Percentiles rank a stretch among this genome's conserved stretches.
Evolutionary conservation across 1,140 invertebrate genomes (phyloP).

Genomic region (Popillia japonica): DNA sequence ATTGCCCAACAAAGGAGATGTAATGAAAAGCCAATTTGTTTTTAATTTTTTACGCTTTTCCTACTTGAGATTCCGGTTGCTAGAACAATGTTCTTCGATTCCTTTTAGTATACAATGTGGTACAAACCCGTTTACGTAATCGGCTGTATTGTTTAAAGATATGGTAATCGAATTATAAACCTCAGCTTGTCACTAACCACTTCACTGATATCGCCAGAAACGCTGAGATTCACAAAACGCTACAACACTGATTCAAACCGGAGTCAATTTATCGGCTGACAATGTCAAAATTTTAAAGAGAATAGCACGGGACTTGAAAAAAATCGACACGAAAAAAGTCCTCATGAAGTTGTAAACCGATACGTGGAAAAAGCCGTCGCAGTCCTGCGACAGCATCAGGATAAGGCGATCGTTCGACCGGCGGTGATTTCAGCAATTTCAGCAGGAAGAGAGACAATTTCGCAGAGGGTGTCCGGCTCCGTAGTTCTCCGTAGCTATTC

Average conservation of each 20-base stretch:
- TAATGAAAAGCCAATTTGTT: no score
- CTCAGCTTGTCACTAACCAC: background rate
- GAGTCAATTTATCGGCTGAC: slow-evolving; percentile 13
- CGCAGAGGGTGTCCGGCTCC: background rate
- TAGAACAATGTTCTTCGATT: no score
- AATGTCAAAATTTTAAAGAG: slow-evolving; percentile 25
- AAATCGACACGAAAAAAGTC: background rate
- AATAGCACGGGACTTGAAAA: background rate
- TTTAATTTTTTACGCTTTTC: no score
- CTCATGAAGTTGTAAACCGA: slow-evolving; percentile 19
- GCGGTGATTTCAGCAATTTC: background rate
- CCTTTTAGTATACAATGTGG: no score
- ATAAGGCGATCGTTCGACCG: background rate
- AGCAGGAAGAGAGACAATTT: slow-evolving; percentile 15
- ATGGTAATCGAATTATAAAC: background rate
- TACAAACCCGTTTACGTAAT: no score
- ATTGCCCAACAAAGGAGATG: no score
- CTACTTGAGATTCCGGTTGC: no score
- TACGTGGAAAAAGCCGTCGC: background rate
- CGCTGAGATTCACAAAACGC: background rate
- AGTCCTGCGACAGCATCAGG: background rate
- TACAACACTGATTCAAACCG: background rate
- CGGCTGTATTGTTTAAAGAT: background rate
- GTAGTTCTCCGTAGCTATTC: background rate
- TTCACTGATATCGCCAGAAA: background rate